A percentile compares a stretch with the other conserved stretches of the same genome.
Conservation (phyloP, 1,140 invertebrate species). For the Drosophila bocki region DNA sequence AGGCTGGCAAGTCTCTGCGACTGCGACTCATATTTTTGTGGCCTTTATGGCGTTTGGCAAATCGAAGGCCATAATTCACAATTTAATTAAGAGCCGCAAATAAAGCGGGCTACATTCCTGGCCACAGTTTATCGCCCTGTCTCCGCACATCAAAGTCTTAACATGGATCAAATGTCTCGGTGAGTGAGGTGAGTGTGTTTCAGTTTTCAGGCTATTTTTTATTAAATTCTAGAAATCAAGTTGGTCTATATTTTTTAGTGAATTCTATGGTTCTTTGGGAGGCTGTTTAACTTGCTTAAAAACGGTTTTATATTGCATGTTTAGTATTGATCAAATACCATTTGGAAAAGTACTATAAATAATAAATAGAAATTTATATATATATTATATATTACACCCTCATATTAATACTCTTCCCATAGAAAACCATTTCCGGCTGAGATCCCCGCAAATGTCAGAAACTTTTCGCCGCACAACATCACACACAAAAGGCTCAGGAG, state of each 20-base stretch:
- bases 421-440: neutral
- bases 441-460: constrained; percentile 36
- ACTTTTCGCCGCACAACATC: constrained; percentile 47
- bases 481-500: constrained; percentile 26
- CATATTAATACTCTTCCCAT: neutral
- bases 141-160: constrained; percentile 14
- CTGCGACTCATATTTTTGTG: constrained; percentile 76
- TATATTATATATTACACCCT: neutral
- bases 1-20: neutral
- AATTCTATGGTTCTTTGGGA: neutral
- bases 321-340: no score
- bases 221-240: no score
- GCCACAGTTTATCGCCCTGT: constrained; percentile 40
- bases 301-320: no score
- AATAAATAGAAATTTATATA: neutral
- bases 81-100: constrained; percentile 82
- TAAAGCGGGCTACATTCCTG: constrained; percentile 62
- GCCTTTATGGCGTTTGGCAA: constrained; percentile 75
- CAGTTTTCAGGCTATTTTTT: constrained; percentile 7
- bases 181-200: neutral
- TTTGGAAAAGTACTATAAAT: no score
- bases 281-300: neutral
- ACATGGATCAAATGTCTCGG: constrained; percentile 33
- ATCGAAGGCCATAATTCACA: constrained; percentile 83
- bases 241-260: neutral